phyloP scores from a whole-genome alignment of 2,113 vertebrate species.

The Antechinus flavipes region DNA sequence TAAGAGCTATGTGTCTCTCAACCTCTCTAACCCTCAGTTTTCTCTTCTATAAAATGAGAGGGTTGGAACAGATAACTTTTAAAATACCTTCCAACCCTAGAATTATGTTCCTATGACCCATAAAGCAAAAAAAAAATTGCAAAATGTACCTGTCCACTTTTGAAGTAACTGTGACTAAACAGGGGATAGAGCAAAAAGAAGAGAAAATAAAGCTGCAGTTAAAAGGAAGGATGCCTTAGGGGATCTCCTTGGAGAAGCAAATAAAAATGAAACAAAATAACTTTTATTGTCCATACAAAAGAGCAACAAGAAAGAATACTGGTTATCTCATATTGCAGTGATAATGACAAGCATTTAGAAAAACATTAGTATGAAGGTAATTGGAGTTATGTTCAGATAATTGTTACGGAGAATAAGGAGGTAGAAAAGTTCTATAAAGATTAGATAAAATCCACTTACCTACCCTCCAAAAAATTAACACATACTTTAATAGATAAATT shows the following conservation, averaged over 20 bases:
- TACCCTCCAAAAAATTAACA: background rate
- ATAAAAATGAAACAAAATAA: background rate
- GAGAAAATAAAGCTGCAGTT: background rate
- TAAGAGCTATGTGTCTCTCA: background rate
- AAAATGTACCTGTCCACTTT: background rate
- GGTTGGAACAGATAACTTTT: background rate
- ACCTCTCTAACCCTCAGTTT: background rate
- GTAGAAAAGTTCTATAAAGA: background rate
- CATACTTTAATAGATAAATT: background rate
- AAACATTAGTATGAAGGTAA: background rate
- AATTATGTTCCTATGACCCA: background rate
- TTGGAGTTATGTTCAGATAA: background rate
- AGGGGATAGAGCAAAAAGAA: background rate
- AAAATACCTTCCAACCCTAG: background rate
- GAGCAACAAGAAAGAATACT: background rate
- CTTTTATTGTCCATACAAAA: background rate
- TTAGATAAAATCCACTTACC: background rate
- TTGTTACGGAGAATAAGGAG: background rate
- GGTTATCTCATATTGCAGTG: background rate
- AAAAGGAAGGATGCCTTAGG: background rate
- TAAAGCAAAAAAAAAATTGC: background rate
- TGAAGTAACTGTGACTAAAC: background rate
- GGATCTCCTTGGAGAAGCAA: background rate
- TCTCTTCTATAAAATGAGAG: background rate
- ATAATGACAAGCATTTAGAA: background rate